Evolutionary conservation across 2,113 vertebrate genomes (phyloP), one percentile per base, ranked within the genome.

Genomic region (Perca fluviatilis): DNA sequence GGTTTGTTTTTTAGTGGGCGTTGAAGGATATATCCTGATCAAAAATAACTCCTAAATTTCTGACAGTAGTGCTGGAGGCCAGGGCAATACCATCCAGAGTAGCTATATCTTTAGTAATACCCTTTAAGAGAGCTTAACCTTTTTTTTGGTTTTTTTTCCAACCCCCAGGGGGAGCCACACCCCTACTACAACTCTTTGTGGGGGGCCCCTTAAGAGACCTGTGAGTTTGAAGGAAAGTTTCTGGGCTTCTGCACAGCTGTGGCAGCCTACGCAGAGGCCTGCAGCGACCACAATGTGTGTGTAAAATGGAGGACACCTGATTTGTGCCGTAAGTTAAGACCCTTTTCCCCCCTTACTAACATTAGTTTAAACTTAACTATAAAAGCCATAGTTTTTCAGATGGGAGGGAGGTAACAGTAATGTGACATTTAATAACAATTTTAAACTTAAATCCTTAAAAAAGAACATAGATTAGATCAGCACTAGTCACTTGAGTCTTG

Each of bases 241-340:
- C 79, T 95, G 25, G 97, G 97, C 0, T 97, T 97, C 90, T 97
- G 97, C 83, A 97, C 96, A 0, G 93, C 96, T 0, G 95, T 97
- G 67, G 94, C 96, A 1, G 94, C 96, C 75, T 97, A 97, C 0
- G 95, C 96, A 8, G 95, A 96, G 79, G 96, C 95, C 1, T 97
- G 97, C 78, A 94, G 92, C 1, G 93, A 93, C 1, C 91, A 83
- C 9, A 91, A 93, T 0, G 88, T 96, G 61, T 97, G 96, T 64
- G 75, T 97, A 36, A 79, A 92, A 0, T 97, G 97, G 97, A 96
- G 97, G 68, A 96, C 94, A 12, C 96, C 96, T 0, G 95, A 97
- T 65, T 83, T 96, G 79, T 97, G 97, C 66, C 97, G 97, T 97
- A 92, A 83, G 97, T 96, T 60, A 36, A 3, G 4, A 33, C 18